Base-by-base conservation (phyloP, 2,113 vertebrate species). In the Morone chrysops region DNA sequence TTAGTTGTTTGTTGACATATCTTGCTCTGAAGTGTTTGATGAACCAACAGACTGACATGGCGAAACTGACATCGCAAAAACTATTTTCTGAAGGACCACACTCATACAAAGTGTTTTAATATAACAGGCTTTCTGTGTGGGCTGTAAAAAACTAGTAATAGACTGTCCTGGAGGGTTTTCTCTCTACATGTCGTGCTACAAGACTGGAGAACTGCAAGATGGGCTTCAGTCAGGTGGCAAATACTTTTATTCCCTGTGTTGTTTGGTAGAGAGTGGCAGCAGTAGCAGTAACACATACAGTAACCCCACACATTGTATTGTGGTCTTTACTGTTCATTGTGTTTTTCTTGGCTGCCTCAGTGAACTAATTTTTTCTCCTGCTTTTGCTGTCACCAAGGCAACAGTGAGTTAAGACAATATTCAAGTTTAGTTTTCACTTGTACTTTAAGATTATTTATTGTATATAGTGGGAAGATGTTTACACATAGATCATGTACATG, bases 361-460 rank as follows among this genome's bases (percentile, higher is more conserved):
- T 91, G 81, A 89, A 84, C 60, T 79, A 48, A 76, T 73, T 81
- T 77, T 25, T 85, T 76, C 74, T 80, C 43, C 61, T 70, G 63
- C 75, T 61, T 61, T 62, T 43, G 54, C 75, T 17, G 89, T 92
- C 89, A 74, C 89, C 85, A 90, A 80, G 92, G 89, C 78, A 93
- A 93, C 92, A 81, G 75, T 36, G 63, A 76, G 70, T 54, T 75
- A 75, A 69, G 53, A 75, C 40, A 54, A 63, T 56, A 66, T 63
- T 75, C 9, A 45, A 67, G 78, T 83, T 85, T 48, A 50, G 40
- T 75, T 81, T 70, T 79, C 61, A 83, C 45, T 61, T 11, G 48
- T 54, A 22, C 14, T 53, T 41, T 18, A 22, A 70, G 45, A 9
- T 18, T 25, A 12, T 41, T 56, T 56, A 56, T 48, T 43, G 63